Conservation (phyloP, 2,888 invertebrate genomes). For the Polydrusus pterygomalis region DNA sequence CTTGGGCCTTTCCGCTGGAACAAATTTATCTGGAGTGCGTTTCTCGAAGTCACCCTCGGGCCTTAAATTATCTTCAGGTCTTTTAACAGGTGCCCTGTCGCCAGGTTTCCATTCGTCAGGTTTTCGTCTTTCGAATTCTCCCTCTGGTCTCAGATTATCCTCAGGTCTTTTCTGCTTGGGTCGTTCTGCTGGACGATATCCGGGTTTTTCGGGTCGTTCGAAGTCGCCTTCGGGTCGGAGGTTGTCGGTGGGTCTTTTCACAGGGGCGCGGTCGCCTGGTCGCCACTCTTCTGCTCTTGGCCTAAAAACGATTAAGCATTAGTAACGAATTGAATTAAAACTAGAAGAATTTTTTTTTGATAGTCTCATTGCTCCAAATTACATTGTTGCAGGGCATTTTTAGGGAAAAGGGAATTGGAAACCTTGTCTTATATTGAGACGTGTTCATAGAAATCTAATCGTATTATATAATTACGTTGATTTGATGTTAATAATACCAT, state of each 20-base stretch:
- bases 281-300: conserved; percentile 71
- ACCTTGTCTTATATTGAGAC: too few species aligned
- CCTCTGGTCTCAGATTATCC: conserved; percentile 79
- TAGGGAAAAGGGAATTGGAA: too few species aligned
- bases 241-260: conserved; percentile 72
- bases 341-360: too few species aligned
- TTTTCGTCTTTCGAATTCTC: conserved; percentile 75
- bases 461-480: too few species aligned
- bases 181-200: conserved; percentile 71
- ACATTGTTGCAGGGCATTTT: too few species aligned
- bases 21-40: conserved; percentile 70
- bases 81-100: conserved; percentile 69
- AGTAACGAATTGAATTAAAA: too few species aligned
- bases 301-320: conserved; percentile 28
- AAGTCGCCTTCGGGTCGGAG: conserved; percentile 73
- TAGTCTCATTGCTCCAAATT: not conserved
- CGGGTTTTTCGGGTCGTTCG: conserved; percentile 63
- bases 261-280: conserved; percentile 71
- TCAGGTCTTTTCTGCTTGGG: conserved; percentile 75
- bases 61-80: conserved; percentile 71
- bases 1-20: conserved; percentile 73
- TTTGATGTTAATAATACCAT: too few species aligned
- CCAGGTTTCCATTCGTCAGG: conserved; percentile 71
- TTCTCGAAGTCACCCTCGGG: conserved; percentile 73
- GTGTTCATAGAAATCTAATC: too few species aligned